Conservation (phyloP, 2,888 invertebrate genomes). For the Polydrusus pterygomalis region DNA sequence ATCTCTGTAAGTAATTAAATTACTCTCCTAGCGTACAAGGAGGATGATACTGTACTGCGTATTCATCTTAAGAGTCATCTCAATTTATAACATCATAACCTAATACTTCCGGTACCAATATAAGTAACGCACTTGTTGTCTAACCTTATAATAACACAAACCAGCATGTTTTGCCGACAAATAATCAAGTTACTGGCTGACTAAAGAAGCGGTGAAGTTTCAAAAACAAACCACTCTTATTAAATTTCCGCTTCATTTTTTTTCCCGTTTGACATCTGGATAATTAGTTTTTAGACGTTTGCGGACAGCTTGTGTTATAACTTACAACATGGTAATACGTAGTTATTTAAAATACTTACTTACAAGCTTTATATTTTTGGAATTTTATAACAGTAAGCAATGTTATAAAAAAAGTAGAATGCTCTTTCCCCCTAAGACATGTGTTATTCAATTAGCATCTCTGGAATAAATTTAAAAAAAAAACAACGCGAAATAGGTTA, state of each 20-base stretch:
- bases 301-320: conserved; percentile 8
- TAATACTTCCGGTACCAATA: conserved; percentile 36
- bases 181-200: conserved; percentile 23
- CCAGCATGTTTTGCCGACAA: conserved; percentile 42
- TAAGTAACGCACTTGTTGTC: conserved; percentile 41
- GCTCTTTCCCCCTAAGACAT: too few relatives aligned
- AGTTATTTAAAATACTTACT: neutral
- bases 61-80: conserved; percentile 17
- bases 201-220: conserved; percentile 25
- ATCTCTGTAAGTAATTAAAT: conserved; percentile 15
- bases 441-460: too few relatives aligned
- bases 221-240: conserved; percentile 41
- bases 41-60: conserved; percentile 31
- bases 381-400: too few relatives aligned
- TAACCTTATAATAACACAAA: conserved; percentile 44
- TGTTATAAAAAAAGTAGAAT: too few relatives aligned
- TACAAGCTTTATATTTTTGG: too few relatives aligned
- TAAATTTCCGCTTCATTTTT: conserved; percentile 43
- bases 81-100: conserved; percentile 22
- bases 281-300: conserved; percentile 25
- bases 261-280: conserved; percentile 34
- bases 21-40: conserved; percentile 18
- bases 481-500: too few relatives aligned
- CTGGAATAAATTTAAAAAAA: too few relatives aligned
- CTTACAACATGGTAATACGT: conserved; percentile 2